Conservation (phyloP, 2,797 vertebrate genomes). For the Serranus cabrilla region DNA sequence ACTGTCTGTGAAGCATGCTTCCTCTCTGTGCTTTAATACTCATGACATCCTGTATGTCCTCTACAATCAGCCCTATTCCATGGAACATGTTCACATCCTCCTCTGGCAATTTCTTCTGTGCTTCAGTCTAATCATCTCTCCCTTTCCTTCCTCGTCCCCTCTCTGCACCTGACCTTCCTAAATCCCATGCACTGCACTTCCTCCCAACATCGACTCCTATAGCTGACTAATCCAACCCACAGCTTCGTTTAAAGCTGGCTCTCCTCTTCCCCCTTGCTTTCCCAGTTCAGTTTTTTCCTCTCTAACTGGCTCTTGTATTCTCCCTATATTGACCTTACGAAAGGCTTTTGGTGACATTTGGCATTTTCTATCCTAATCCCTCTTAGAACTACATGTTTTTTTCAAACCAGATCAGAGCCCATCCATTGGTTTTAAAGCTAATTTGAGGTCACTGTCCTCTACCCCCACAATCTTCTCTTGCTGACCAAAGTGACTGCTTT, state of each 20-base stretch:
- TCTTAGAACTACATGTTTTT: slow-evolving; percentile 23
- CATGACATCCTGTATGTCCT: slow-evolving; percentile 16
- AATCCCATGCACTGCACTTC: slow-evolving; percentile 18
- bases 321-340: slow-evolving; percentile 18
- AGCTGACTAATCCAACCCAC: slow-evolving; percentile 11
- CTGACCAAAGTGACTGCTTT: slow-evolving; percentile 59
- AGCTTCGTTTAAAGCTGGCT: slow-evolving; percentile 20
- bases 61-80: slow-evolving; percentile 19
- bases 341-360: slow-evolving; percentile 38
- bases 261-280: not conserved
- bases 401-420: slow-evolving; percentile 38
- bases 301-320: not conserved
- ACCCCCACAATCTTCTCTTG: slow-evolving; percentile 38
- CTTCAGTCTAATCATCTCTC: slow-evolving; percentile 34
- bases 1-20: slow-evolving; percentile 25
- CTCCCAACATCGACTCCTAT: slow-evolving; percentile 20
- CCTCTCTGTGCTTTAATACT: slow-evolving; percentile 24
- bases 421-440: slow-evolving; percentile 40
- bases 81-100: slow-evolving; percentile 40
- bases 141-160: slow-evolving; percentile 31
- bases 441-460: slow-evolving; percentile 51
- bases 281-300: not conserved
- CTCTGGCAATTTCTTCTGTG: slow-evolving; percentile 34
- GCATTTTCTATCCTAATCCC: not conserved
- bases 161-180: slow-evolving; percentile 25